A percentile compares a stretch with the other conserved stretches of the same genome.
phyloP scores from a whole-genome alignment of 2,797 vertebrate species.

The Enteromius radiatus region DNA sequence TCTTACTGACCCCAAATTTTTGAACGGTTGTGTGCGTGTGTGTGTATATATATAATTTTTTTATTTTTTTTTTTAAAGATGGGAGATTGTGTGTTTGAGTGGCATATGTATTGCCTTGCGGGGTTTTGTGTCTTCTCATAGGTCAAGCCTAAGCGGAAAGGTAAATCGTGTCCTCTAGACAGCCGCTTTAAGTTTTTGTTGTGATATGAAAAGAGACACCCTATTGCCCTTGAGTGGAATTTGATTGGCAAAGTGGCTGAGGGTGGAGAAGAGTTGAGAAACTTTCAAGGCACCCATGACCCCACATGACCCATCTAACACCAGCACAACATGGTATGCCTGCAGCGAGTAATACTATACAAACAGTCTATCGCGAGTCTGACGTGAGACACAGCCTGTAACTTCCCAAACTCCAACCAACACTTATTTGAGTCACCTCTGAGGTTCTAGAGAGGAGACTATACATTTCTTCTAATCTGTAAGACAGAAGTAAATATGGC shows the following conservation, averaged over 20 bases:
- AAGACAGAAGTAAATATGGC: not conserved
- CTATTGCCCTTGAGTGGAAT: conserved; percentile 73
- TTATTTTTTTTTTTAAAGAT: too few relatives aligned
- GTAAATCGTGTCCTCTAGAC: conserved; percentile 61
- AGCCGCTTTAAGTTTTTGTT: conserved; percentile 64
- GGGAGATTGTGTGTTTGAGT: not conserved
- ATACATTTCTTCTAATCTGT: not conserved
- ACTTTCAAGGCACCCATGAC: conserved; percentile 73
- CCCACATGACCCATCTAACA: conserved; percentile 71
- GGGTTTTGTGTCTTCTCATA: conserved; percentile 50
- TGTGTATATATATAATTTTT: too few relatives aligned
- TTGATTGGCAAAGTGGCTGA: conserved; percentile 60
- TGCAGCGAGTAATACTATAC: conserved; percentile 77
- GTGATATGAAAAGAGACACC: conserved; percentile 66
- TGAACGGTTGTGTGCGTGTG: too few relatives aligned
- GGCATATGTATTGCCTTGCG: conserved; percentile 20
- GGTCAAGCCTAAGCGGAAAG: conserved; percentile 71
- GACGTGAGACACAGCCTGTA: conserved; percentile 72
- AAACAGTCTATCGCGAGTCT: conserved; percentile 70
- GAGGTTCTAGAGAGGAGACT: not conserved
- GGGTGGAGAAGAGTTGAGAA: conserved; percentile 68
- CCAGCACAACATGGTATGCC: conserved; percentile 72
- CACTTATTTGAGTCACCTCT: conserved; percentile 38
- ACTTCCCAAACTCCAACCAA: conserved; percentile 69
- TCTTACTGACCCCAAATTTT: too few relatives aligned